Conservation (phyloP, 2,888 invertebrate species). For the Leptinotarsa juncta region DNA sequence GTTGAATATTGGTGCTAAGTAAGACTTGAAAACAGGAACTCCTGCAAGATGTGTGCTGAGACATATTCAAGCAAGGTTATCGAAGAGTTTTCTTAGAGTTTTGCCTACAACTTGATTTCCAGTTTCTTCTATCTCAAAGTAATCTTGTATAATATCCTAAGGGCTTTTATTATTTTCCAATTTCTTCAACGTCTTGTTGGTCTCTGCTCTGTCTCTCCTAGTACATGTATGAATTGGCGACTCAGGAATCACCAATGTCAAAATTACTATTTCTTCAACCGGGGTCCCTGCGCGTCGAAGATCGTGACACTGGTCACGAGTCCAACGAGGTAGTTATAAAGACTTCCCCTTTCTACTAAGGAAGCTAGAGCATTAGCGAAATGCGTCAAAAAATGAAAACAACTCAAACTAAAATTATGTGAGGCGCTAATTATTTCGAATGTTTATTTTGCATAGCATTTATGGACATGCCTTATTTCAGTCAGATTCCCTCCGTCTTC, state of each 20-base stretch:
- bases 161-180: conserved; percentile 18
- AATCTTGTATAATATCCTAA: conserved; percentile 29
- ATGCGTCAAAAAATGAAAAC: too few species aligned
- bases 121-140: neutral
- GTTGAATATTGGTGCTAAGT: too few species aligned
- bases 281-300: conserved; percentile 30
- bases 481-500: too few species aligned
- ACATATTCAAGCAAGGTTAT: neutral
- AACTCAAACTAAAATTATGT: too few species aligned
- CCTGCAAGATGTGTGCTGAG: too few species aligned
- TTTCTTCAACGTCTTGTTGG: conserved; percentile 23
- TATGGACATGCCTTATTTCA: too few species aligned
- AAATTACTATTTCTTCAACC: conserved; percentile 26
- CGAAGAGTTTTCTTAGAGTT: neutral
- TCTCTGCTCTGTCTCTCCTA: conserved; percentile 1
- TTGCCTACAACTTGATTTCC: neutral
- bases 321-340: conserved; percentile 38
- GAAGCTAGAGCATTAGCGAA: too few species aligned
- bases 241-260: conserved; percentile 29
- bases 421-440: too few species aligned
- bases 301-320: conserved; percentile 35
- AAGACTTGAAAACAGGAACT: too few species aligned
- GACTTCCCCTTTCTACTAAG: conserved; percentile 19
- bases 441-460: too few species aligned
- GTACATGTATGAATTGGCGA: conserved; percentile 25